Base-by-base conservation (phyloP, 2,888 invertebrate species). In the Timandra comae region DNA sequence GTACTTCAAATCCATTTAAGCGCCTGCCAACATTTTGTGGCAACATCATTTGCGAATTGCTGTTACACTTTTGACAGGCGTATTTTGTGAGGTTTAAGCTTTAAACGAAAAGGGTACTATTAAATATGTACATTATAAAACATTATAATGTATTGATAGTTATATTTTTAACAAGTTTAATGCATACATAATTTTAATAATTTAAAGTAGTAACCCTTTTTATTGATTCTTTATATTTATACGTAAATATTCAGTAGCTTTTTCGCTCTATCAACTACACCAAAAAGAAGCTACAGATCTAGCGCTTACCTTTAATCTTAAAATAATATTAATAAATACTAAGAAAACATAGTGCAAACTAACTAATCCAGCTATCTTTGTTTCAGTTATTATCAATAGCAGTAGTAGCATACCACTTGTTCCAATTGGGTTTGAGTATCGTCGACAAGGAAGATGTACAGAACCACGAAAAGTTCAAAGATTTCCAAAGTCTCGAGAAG, bases 341-440 rank as follows among this genome's bases (percentile, higher is more conserved):
- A 12, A 29, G 8, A 8, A 3, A 10, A 12, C 8, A n/a, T n/a
- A n/a, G n/a, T n/a, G n/a, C 5, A n/a, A 19, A 8, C 41, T 42
- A n/a, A n/a, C n/a, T n/a, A n/a, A n/a, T n/a, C n/a, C n/a, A n/a
- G n/a, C n/a, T 27, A 33, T 13, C n/a, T 27, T 12, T 37, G 33
- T 74, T 74, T 12, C 73, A 84, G 84, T 56, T 77, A 7, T 57
- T 80, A 55, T 64, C 78, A 22, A 61, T 84, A 56, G 73, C 71
- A 29, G 77, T 80, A 7, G 63, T 73, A 35, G 69, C 68, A 6
- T 80, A 65, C 49, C 62, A 79, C 38, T 46, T 82, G 10, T 78
- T 76, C 50, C 62, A 72, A 37, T 56, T 84, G 1, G 77, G 73
- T 2, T 47, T 76, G 21, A 68, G 62, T 32, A 45, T 78, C 31